phyloP scores from a whole-genome alignment of 2,888 invertebrate genomes.

The Ochropleura leucogaster region DNA sequence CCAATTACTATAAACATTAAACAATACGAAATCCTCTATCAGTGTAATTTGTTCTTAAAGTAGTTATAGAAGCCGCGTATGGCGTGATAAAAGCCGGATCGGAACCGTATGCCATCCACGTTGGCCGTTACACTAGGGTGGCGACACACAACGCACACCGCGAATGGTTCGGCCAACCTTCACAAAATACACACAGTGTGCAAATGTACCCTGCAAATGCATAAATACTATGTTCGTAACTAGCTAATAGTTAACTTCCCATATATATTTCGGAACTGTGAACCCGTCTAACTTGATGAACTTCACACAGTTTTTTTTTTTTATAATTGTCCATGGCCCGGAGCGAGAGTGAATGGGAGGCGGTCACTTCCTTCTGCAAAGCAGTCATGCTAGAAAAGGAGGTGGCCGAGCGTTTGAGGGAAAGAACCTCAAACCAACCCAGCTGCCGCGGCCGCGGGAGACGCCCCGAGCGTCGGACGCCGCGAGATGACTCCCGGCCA shows the following conservation, averaged over 20 bases:
- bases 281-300: not conserved
- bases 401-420: no score
- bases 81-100: conserved; percentile 78
- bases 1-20: conserved; percentile 40
- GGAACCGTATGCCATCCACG: conserved; percentile 80
- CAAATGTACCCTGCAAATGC: conserved; percentile 36
- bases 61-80: conserved; percentile 75
- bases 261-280: not conserved
- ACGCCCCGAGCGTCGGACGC: no score
- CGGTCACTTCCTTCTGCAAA: no score
- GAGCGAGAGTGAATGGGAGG: no score
- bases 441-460: no score
- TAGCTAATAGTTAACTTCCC: not conserved
- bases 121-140: conserved; percentile 79
- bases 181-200: conserved; percentile 35
- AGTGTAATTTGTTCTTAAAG: conserved; percentile 74
- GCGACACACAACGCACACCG: conserved; percentile 66
- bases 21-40: conserved; percentile 68
- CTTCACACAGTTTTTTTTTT: no score
- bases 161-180: conserved; percentile 63
- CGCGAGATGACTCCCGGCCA: no score
- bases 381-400: no score
- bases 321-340: no score
- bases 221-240: conserved; percentile 17
- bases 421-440: no score